A percentile compares a stretch with the other conserved stretches of the same genome.
Conservation (phyloP, 2,113 vertebrate genomes). For the Eonycteris spelaea region DNA sequence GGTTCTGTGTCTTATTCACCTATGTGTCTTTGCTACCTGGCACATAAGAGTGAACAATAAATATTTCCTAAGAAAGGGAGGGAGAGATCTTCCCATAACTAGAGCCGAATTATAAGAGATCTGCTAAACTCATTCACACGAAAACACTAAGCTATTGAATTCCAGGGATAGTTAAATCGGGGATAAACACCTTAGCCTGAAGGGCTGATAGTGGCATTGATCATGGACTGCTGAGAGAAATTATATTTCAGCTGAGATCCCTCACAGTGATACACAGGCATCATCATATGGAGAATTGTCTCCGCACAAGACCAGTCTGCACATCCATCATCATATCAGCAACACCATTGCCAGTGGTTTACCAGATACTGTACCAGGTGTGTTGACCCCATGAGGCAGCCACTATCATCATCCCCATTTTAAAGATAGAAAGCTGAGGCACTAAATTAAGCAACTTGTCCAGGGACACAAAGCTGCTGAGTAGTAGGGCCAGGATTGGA, state of each 20-base stretch:
- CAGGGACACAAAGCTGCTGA: background rate
- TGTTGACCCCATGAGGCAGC: background rate
- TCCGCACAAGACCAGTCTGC: background rate
- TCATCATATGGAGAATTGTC: background rate
- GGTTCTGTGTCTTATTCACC: background rate
- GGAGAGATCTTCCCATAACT: background rate
- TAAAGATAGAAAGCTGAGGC: background rate
- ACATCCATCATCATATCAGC: background rate
- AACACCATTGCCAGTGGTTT: accelerated
- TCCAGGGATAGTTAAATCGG: background rate
- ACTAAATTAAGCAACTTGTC: background rate
- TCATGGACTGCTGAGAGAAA: background rate
- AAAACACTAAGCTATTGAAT: background rate
- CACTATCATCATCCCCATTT: background rate
- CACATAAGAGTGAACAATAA: background rate
- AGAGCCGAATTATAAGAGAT: background rate
- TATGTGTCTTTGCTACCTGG: background rate
- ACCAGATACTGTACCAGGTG: background rate
- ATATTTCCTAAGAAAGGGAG: background rate
- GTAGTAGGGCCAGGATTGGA: background rate
- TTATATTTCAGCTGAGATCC: background rate
- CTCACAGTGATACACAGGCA: background rate
- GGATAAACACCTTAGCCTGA: background rate
- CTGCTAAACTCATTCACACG: background rate
- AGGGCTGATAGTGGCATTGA: background rate